Percentiles rank a stretch among this genome's conserved stretches.
Evolutionary conservation across 2,888 invertebrate species (phyloP).

Genomic region (Spodoptera exigua): DNA sequence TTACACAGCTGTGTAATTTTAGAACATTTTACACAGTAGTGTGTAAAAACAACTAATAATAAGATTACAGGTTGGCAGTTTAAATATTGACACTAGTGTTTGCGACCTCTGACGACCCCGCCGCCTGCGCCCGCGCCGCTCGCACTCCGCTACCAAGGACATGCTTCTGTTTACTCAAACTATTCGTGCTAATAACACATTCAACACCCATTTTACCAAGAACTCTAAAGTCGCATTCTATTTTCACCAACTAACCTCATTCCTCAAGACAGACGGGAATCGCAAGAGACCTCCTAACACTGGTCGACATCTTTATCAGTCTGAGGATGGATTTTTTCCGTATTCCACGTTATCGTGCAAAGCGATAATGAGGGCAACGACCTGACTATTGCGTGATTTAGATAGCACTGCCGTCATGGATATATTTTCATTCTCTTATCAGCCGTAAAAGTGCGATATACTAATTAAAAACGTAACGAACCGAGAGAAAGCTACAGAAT

Average conservation of each 20-base stretch:
- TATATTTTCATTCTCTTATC: slow-evolving; percentile 54
- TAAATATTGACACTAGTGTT: slow-evolving; percentile 63
- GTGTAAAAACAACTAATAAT: slow-evolving; percentile 32
- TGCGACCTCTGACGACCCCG: slow-evolving; percentile 68
- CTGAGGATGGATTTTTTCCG: slow-evolving; percentile 83
- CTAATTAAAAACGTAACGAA: slow-evolving; percentile 27
- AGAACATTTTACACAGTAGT: slow-evolving; percentile 12
- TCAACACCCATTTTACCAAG: slow-evolving; percentile 62
- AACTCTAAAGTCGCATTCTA: slow-evolving; percentile 55
- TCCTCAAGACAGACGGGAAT: slow-evolving; percentile 32
- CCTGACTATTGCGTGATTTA: slow-evolving; percentile 78
- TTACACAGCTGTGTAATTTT: neutral
- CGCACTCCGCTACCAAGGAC: slow-evolving; percentile 68
- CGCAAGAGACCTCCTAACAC: slow-evolving; percentile 64
- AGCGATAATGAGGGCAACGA: slow-evolving; percentile 82
- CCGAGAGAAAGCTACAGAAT: slow-evolving; percentile 38
- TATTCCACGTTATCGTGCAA: slow-evolving; percentile 81
- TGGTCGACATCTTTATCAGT: slow-evolving; percentile 74
- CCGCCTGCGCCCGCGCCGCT: slow-evolving; percentile 45
- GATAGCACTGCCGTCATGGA: slow-evolving; percentile 68
- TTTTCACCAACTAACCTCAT: slow-evolving; percentile 43
- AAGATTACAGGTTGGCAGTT: slow-evolving; percentile 56
- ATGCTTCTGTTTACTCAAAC: slow-evolving; percentile 61
- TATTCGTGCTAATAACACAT: slow-evolving; percentile 58
- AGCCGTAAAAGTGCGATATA: slow-evolving; percentile 35